phyloP scores from a whole-genome alignment of 2,888 invertebrate species.

The Tolmerus cingulatus region DNA sequence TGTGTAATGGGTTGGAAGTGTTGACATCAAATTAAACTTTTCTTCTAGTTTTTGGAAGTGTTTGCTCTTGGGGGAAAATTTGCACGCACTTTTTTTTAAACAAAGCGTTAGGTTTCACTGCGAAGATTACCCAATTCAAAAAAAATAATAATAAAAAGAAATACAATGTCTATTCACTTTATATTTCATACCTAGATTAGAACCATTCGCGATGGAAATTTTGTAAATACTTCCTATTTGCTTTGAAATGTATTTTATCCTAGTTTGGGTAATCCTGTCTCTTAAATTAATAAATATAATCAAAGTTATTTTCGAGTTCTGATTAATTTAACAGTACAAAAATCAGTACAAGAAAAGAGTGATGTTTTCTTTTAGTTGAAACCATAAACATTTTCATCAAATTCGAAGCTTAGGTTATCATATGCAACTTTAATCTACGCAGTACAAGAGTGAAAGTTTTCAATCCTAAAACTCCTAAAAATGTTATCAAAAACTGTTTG shows the following conservation, averaged over 20 bases:
- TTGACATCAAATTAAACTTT: conserved; percentile 28
- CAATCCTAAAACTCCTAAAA: too few relatives aligned
- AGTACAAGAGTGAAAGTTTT: too few relatives aligned
- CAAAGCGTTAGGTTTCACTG: background rate
- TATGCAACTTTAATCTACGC: background rate
- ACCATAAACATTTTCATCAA: too few relatives aligned
- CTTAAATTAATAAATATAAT: too few relatives aligned
- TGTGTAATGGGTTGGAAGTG: conserved; percentile 4
- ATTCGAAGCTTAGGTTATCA: background rate
- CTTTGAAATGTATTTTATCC: background rate
- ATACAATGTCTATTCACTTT: background rate
- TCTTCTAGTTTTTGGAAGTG: background rate
- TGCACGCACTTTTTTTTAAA: background rate
- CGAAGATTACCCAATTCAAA: background rate
- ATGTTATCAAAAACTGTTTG: too few relatives aligned
- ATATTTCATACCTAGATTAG: too few relatives aligned
- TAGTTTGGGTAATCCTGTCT: too few relatives aligned
- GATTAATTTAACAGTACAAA: background rate
- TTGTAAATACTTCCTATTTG: background rate
- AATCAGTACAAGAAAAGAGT: background rate
- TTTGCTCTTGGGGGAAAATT: background rate
- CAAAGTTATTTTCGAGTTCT: background rate
- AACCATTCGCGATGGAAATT: too few relatives aligned
- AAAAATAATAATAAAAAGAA: too few relatives aligned
- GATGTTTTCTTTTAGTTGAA: background rate